These are phyloP conservation scores for Lottia scabra DNA, from an alignment of 2,888 invertebrate species.

Conservation along the genomic window DNA sequence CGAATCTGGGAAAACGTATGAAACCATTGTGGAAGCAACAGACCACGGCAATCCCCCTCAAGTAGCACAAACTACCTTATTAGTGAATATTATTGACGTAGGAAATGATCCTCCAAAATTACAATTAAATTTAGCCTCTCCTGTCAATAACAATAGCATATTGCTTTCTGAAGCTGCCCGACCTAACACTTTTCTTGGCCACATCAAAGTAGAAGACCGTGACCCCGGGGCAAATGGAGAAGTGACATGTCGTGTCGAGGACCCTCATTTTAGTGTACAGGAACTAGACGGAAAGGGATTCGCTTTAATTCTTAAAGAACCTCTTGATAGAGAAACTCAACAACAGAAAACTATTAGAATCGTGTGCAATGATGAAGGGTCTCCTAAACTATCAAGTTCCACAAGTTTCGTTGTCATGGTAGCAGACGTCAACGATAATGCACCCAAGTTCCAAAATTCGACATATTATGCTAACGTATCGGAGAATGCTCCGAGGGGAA, in stretches of 20 bases:
- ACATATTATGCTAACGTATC: constrained; percentile 49
- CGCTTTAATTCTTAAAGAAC: constrained; percentile 41
- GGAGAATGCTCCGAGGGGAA: constrained; percentile 53
- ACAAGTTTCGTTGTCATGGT: constrained; percentile 54
- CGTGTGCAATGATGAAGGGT: constrained; percentile 57
- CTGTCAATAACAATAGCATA: constrained; percentile 74
- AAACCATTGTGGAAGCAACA: constrained; percentile 74
- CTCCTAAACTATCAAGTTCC: constrained; percentile 49
- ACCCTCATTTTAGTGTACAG: constrained; percentile 30
- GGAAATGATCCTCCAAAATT: constrained; percentile 89
- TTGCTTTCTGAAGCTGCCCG: constrained; percentile 76
- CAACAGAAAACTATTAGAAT: constrained; percentile 52
- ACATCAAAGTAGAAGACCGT: constrained; percentile 80
- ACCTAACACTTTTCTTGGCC: constrained; percentile 92
- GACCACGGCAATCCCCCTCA: constrained; percentile 48
- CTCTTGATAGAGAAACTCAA: constrained; percentile 54
- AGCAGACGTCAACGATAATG: constrained; percentile 61
- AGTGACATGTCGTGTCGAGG: constrained; percentile 44
- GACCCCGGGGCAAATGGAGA: constrained; percentile 56
- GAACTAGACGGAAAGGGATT: constrained; percentile 28
- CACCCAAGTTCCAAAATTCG: constrained; percentile 50
- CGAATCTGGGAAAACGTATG: constrained; percentile 77
- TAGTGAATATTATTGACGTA: constrained; percentile 75
- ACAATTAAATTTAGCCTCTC: constrained; percentile 84
- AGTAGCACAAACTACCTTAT: constrained; percentile 73